Evolutionary conservation across 2,113 vertebrate genomes (phyloP).

Genomic region (Aix galericulata): DNA sequence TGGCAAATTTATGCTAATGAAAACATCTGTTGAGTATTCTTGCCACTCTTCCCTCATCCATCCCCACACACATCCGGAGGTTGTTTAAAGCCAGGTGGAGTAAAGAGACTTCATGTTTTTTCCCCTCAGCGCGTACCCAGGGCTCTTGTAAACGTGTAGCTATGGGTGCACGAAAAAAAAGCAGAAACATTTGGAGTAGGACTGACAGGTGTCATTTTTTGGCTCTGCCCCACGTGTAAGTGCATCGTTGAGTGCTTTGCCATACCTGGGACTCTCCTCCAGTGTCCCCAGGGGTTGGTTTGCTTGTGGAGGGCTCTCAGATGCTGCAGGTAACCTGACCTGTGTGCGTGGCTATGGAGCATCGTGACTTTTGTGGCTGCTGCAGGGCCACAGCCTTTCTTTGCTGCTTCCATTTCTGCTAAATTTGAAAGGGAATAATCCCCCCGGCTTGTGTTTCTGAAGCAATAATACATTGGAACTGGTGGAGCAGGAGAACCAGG

Average conservation of each 20-base stretch:
- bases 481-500: neutral
- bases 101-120: neutral
- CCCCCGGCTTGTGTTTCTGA: neutral
- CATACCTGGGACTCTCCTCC: neutral
- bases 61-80: accelerated
- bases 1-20: slow-evolving; percentile 45
- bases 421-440: neutral
- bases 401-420: neutral
- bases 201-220: neutral
- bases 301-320: neutral
- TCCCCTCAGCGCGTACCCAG: neutral
- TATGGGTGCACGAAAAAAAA: neutral
- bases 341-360: neutral
- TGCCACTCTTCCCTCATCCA: neutral
- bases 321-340: neutral
- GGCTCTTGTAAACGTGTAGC: neutral
- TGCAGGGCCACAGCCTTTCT: neutral
- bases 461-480: neutral
- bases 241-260: neutral
- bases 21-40: slow-evolving; percentile 28
- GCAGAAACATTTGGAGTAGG: neutral
- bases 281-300: neutral
- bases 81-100: neutral
- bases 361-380: neutral
- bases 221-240: neutral